Percentiles rank a stretch among this genome's conserved stretches.
Evolutionary conservation across 1,140 invertebrate genomes (phyloP).

Genomic region (Chironomus striatipennis): DNA sequence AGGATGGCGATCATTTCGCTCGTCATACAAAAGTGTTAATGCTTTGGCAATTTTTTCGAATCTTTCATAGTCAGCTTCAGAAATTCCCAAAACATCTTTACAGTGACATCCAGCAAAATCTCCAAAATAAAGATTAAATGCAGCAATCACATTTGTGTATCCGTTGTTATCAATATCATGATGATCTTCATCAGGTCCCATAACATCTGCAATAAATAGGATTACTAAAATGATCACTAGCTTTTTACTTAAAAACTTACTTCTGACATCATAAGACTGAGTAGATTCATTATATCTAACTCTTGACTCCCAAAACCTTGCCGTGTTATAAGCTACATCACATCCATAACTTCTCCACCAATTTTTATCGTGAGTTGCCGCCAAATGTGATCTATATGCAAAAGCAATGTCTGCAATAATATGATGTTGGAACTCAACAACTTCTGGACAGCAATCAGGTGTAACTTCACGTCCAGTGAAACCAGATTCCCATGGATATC

Average conservation of each 20-base stretch:
- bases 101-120: slow-evolving; percentile 17
- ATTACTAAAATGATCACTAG: background rate
- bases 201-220: slow-evolving; percentile 40
- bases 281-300: slow-evolving; percentile 41
- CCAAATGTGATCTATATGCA: slow-evolving; percentile 40
- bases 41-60: slow-evolving; percentile 42
- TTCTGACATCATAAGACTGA: slow-evolving; percentile 41
- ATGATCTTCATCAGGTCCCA: slow-evolving; percentile 45
- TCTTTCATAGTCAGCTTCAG: background rate
- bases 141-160: slow-evolving; percentile 44
- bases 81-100: background rate
- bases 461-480: slow-evolving; percentile 1
- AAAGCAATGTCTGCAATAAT: slow-evolving; percentile 42
- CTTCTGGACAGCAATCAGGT: slow-evolving; percentile 40
- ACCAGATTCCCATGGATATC: slow-evolving; percentile 30
- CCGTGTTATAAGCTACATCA: slow-evolving; percentile 41
- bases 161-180: slow-evolving; percentile 41
- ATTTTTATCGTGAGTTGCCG: slow-evolving; percentile 40
- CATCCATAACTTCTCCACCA: slow-evolving; percentile 44
- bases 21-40: slow-evolving; percentile 39
- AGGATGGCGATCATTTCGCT: slow-evolving; percentile 40
- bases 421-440: slow-evolving; percentile 42
- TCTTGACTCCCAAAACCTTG: slow-evolving; percentile 44
- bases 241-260: slow-evolving; percentile 31
- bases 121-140: slow-evolving; percentile 42